Conservation (phyloP, 2,113 vertebrate species). For the Halichoeres trimaculatus region DNA sequence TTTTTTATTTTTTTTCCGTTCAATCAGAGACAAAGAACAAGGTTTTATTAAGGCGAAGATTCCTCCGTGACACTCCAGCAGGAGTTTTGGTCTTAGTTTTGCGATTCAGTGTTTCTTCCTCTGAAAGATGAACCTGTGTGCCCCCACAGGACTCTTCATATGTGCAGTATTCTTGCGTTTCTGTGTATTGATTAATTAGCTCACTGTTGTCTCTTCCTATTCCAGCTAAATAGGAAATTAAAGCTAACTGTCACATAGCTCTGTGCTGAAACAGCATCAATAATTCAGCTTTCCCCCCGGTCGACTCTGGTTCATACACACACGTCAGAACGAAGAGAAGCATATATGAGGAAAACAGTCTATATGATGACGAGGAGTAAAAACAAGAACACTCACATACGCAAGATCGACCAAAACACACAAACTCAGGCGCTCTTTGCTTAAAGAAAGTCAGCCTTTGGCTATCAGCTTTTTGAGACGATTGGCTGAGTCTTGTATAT, state of each 20-base stretch:
- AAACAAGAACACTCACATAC: constrained; percentile 10
- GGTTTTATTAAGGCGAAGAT: constrained; percentile 5
- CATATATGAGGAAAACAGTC: constrained; percentile 4
- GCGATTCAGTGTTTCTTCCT: too few relatives aligned
- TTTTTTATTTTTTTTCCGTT: too few relatives aligned
- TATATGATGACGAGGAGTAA: constrained; percentile 24
- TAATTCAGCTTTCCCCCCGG: constrained; percentile 73
- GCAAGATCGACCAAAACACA: not conserved
- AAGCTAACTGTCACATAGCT: constrained; percentile 82
- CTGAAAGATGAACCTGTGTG: too few relatives aligned
- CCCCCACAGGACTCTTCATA: not conserved
- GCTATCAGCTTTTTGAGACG: too few relatives aligned
- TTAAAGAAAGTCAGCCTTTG: too few relatives aligned
- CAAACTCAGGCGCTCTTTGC: too few relatives aligned
- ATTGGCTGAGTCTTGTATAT: too few relatives aligned
- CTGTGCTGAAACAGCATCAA: constrained; percentile 75
- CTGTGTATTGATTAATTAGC: constrained; percentile 74
- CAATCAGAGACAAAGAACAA: not conserved
- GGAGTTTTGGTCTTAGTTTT: too few relatives aligned
- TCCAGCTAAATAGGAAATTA: constrained; percentile 81
- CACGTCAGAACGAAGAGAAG: constrained; percentile 19
- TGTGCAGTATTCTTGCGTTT: constrained; percentile 3
- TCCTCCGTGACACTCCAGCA: too few relatives aligned
- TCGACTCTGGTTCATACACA: constrained; percentile 51
- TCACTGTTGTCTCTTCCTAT: constrained; percentile 63